Percentiles rank a stretch among this genome's conserved stretches.
Evolutionary conservation across 2,113 vertebrate genomes (phyloP).

Genomic region (Stigmatopora nigra): DNA sequence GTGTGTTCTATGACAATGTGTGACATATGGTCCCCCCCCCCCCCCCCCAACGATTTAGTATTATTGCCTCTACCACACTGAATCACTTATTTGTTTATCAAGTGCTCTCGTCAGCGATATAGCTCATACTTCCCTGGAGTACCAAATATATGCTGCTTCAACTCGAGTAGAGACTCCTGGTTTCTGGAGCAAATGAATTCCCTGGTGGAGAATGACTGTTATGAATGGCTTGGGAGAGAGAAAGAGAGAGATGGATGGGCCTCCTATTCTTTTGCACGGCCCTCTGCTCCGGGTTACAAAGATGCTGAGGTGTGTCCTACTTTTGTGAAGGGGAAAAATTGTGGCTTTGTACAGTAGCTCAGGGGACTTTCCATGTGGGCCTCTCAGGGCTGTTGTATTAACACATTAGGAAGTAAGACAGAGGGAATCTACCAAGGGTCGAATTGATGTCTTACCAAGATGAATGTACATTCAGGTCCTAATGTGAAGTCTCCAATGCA

Average conservation of each 20-base stretch:
- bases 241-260: slow-evolving; percentile 54
- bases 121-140: slow-evolving; percentile 33
- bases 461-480: slow-evolving; percentile 26
- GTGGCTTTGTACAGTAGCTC: slow-evolving; percentile 53
- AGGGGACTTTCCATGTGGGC: slow-evolving; percentile 44
- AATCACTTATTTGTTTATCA: slow-evolving; percentile 53
- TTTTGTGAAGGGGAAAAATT: slow-evolving; percentile 44
- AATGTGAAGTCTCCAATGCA: slow-evolving; percentile 12
- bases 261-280: slow-evolving; percentile 37
- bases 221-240: slow-evolving; percentile 49
- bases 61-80: slow-evolving; percentile 16
- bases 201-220: slow-evolving; percentile 56
- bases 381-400: slow-evolving; percentile 37
- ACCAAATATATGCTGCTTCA: slow-evolving; percentile 41
- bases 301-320: slow-evolving; percentile 60
- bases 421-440: slow-evolving; percentile 41
- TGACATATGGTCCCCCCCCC: background rate
- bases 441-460: slow-evolving; percentile 23
- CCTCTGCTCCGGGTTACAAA: slow-evolving; percentile 44
- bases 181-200: slow-evolving; percentile 64
- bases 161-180: slow-evolving; percentile 31
- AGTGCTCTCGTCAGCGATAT: slow-evolving; percentile 32
- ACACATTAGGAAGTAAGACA: slow-evolving; percentile 36
- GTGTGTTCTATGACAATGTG: background rate
- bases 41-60: too few species aligned